Evolutionary conservation across 2,113 vertebrate genomes (phyloP).

Genomic region (Cyrtonyx montezumae): DNA sequence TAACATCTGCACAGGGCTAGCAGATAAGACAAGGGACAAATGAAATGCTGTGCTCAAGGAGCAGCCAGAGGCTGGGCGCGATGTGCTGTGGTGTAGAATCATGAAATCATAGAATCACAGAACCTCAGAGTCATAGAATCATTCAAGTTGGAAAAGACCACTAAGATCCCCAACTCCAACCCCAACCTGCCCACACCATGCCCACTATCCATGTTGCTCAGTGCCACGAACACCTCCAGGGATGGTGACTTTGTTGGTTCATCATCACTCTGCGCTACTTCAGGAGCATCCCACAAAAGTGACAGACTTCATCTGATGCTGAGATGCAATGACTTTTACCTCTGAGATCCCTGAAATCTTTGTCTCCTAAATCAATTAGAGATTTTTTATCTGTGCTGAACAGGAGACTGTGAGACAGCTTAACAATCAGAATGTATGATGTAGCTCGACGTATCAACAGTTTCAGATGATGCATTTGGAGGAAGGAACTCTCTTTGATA

Average conservation of each 20-base stretch:
- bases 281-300: neutral
- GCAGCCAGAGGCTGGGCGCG: neutral
- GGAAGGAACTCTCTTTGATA: neutral
- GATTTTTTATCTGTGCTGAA: neutral
- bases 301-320: neutral
- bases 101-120: no score
- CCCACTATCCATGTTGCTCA: no score
- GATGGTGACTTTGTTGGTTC: neutral
- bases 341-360: neutral
- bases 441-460: fast-evolving
- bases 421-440: fast-evolving
- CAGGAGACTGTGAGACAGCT: neutral
- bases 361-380: neutral
- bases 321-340: neutral
- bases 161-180: no score
- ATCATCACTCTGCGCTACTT: neutral
- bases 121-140: no score
- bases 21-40: fast-evolving
- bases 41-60: neutral
- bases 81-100: no score
- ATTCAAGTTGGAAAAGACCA: no score
- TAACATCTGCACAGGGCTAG: neutral
- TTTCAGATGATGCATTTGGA: neutral
- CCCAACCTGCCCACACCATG: no score
- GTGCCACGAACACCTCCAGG: no score